phyloP scores from a whole-genome alignment of 2,113 vertebrate genomes.

The Nothocercus nigrocapillus region DNA sequence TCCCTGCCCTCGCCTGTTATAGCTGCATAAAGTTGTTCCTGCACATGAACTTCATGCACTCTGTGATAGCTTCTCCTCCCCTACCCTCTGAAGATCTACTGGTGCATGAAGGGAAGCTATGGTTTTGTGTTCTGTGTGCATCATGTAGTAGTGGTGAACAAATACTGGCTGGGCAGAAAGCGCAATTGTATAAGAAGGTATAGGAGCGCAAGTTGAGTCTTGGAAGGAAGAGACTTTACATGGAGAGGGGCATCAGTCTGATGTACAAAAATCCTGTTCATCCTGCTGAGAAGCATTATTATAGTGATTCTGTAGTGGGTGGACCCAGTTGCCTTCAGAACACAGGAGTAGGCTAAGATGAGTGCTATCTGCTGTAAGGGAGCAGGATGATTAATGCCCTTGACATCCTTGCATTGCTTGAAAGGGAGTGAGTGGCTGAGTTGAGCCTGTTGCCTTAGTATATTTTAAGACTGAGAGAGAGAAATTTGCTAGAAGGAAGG shows the following conservation, averaged over 20 bases:
- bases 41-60: not conserved
- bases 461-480: not conserved
- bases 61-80: not conserved
- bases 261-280: not conserved
- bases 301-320: not conserved
- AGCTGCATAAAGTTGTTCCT: not conserved
- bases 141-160: rapidly evolving
- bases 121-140: not conserved
- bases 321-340: not conserved
- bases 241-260: not conserved
- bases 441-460: not conserved
- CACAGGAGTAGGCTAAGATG: not conserved
- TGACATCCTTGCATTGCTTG: not conserved
- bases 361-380: not conserved
- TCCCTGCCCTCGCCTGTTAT: not conserved
- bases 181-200: not conserved
- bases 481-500: not conserved
- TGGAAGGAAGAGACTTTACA: not conserved
- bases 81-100: not conserved
- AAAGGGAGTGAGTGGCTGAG: not conserved
- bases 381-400: not conserved
- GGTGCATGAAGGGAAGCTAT: not conserved
- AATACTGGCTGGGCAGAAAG: not conserved
- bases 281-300: not conserved
- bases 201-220: not conserved